Base-by-base conservation (phyloP, 2,113 vertebrate species). In the Mustela lutreola region DNA sequence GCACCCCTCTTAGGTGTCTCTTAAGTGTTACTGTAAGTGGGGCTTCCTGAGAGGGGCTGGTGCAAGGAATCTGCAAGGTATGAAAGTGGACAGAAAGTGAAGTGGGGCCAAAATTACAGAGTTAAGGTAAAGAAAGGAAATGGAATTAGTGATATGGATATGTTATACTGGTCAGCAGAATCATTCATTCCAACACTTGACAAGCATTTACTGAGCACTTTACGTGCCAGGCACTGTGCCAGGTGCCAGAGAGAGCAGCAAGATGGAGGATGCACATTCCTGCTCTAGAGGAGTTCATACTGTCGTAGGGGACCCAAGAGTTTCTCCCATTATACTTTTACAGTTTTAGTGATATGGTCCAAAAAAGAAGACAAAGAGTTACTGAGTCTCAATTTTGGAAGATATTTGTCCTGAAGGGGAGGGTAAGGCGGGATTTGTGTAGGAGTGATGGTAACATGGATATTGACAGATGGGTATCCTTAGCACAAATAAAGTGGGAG, bases 81-180 rank as follows among this genome's bases (percentile, higher is more conserved):
- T 16, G 28, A 78, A 92, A 36, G 39, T 71, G n/a, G 56, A 87
- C 22, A 28, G 24, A 76, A 79, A 79, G 75, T 75, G 42, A 78
- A 78, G 21, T 2, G 56, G 56, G 45, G 7, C 48, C n/a, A 89
- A 83, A 84, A 36, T 75, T 50, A 75, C 36, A 82, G 16, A 58
- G 28, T 70, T 81, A 84, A 95, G 90, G 80, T 81, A 84, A 95
- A 93, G 80, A 36, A 73, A 93, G 28, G 31, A 94, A 48, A 48
- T 65, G 53, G 48, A 63, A 2, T n/a, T 90, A 79, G 75, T 76
- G 33, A 26, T 86, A 36, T 42, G 10, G 33, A 24, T 75, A 48
- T 31, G 19, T 53, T 53, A 31, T 22, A 60, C 28, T 85, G 36
- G 16, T 75, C 31, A 62, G 45, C 31, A 94, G 81, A 87, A 33